Conservation (phyloP, 1,140 invertebrate species). For the Drosophila nasuta region DNA sequence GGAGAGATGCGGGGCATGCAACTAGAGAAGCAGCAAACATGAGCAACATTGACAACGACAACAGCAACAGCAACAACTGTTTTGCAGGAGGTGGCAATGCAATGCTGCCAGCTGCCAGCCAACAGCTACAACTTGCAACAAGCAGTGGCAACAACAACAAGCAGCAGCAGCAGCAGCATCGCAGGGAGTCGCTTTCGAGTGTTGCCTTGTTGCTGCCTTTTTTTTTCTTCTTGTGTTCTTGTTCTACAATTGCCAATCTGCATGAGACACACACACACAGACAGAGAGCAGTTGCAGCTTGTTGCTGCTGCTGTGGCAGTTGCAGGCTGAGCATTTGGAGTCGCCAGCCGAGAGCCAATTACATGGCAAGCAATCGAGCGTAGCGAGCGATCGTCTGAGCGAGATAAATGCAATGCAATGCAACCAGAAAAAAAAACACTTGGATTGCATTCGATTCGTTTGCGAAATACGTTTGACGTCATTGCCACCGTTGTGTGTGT, state of each 20-base stretch:
- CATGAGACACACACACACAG: constrained; percentile 26
- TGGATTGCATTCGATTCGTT: constrained; percentile 31
- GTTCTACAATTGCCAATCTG: constrained; percentile 57
- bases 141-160: constrained; percentile 7
- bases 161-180: too few species aligned
- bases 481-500: constrained; percentile 35
- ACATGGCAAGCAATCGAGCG: constrained; percentile 38
- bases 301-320: constrained; percentile 17
- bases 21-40: constrained; percentile 23
- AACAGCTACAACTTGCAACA: constrained; percentile 9
- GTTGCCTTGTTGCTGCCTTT: constrained; percentile 12
- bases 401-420: constrained; percentile 39
- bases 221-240: constrained; percentile 34
- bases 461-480: constrained; percentile 44
- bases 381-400: constrained; percentile 19
- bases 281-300: constrained; percentile 10
- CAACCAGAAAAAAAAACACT: too few species aligned
- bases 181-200: constrained; percentile 30
- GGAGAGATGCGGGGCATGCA: neutral
- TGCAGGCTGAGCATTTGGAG: constrained; percentile 8
- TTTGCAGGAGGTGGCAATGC: constrained; percentile 75
- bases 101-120: constrained; percentile 28
- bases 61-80: constrained; percentile 53
- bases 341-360: constrained; percentile 37
- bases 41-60: constrained; percentile 50